phyloP scores from a whole-genome alignment of 2,113 vertebrate genomes.

The Peucedramus taeniatus region DNA sequence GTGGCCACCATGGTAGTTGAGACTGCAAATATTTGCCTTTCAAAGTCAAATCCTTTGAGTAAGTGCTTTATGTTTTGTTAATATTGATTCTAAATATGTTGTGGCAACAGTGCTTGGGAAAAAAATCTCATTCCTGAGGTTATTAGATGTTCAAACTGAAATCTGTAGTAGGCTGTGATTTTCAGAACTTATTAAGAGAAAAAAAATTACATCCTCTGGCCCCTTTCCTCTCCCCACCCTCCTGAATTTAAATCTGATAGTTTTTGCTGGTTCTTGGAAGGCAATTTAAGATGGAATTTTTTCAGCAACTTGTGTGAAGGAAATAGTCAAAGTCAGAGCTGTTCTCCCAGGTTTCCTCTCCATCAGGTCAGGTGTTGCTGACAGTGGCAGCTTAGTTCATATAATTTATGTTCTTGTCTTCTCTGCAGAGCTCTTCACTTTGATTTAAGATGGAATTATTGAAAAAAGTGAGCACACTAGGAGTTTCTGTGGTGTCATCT shows the following conservation, averaged over 20 bases:
- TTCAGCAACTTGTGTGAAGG: background rate
- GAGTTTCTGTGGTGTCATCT: background rate
- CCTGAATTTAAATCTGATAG: background rate
- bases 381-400: background rate
- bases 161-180: background rate
- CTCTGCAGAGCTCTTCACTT: background rate
- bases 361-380: background rate
- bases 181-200: background rate
- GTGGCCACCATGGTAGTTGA: background rate
- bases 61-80: background rate
- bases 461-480: background rate
- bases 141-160: background rate
- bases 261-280: background rate
- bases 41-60: background rate
- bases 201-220: background rate
- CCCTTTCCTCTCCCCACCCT: rapidly evolving
- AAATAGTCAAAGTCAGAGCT: background rate
- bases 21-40: background rate
- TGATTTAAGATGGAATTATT: background rate
- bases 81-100: background rate
- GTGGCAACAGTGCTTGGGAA: background rate
- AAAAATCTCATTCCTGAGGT: background rate
- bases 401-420: rapidly evolving
- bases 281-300: background rate
- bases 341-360: background rate